Base-by-base conservation (phyloP, 2,888 invertebrate genomes). In the Monopis laevigella region DNA sequence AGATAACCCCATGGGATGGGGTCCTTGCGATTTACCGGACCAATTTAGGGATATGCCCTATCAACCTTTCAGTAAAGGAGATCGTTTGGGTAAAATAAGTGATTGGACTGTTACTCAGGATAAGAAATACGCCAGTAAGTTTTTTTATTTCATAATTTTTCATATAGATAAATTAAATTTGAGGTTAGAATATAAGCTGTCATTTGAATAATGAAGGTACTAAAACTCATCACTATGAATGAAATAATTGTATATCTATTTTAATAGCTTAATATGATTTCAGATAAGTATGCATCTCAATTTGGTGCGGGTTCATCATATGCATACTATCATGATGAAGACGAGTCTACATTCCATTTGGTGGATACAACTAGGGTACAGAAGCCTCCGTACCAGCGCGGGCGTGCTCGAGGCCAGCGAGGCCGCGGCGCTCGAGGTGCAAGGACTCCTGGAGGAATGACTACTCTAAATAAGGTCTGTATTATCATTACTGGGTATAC, bases 21-120 rank as follows among this genome's bases (percentile, higher is more conserved):
- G 99, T 10, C 99, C 99, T 32, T 92, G 91, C 74, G 92, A 93
- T 68, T 84, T 96, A 72, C 95, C 96, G 41, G 94, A 94, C 45
- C 93, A 94, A 59, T 97, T 95, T 72, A 89, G 90, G 61, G 95
- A 96, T 72, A 93, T 97, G 88, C 98, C 98, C 7, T 99, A 98
- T 75, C 98, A 99, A 77, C 98, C 98, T 28, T 99, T 98, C 71
- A 96, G 98, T 53, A 99, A 99, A 81, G 96, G 96, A 46, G 98
- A 99, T 73, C 89, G 98, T 53, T 84, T 99, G 50, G 99, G 99
- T 54, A 98, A 98, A 86, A 98, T 98, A 55, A 96, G 98, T 58
- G 99, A 99, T 66, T 99, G 99, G 99, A 98, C 97, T 41, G 93
- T 95, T 43, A 90, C 93, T 3, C 93, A 93, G 58, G 97, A 99